phyloP scores from a whole-genome alignment of 2,797 vertebrate species.

The Cygnus olor region DNA sequence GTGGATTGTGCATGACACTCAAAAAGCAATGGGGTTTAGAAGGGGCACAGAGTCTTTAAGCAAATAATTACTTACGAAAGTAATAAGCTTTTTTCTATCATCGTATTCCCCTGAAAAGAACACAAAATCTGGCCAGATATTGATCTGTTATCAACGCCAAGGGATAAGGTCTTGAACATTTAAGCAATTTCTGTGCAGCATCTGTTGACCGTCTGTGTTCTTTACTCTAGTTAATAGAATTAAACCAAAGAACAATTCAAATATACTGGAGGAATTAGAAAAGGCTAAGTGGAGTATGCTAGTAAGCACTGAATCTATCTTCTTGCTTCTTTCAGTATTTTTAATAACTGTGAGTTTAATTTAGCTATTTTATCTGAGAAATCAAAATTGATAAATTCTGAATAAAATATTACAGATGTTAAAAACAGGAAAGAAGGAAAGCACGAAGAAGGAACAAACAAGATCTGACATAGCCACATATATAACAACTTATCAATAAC shows the following conservation, averaged over 20 bases:
- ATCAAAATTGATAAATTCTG: neutral
- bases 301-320: neutral
- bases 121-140: neutral
- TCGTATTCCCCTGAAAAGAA: neutral
- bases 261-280: neutral
- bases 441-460: neutral
- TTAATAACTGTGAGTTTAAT: neutral
- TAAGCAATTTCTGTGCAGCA: neutral
- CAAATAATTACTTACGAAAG: slow-evolving; percentile 38
- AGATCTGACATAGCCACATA: slow-evolving; percentile 10
- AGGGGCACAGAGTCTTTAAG: slow-evolving; percentile 7
- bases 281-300: neutral
- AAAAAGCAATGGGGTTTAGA: neutral
- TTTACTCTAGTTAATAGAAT: slow-evolving; percentile 7
- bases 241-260: neutral
- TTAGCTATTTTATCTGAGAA: neutral
- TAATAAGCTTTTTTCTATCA: neutral
- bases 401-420: neutral
- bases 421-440: neutral
- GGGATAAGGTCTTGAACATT: neutral
- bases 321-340: neutral
- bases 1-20: neutral
- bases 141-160: neutral
- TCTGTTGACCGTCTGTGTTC: neutral
- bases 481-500: slow-evolving; percentile 1